A percentile compares a stretch with the other conserved stretches of the same genome.
These are phyloP conservation scores for Palythoa heliodiscus DNA, from an alignment of 92 coral and sea anemone species.

Conservation along the genomic window DNA sequence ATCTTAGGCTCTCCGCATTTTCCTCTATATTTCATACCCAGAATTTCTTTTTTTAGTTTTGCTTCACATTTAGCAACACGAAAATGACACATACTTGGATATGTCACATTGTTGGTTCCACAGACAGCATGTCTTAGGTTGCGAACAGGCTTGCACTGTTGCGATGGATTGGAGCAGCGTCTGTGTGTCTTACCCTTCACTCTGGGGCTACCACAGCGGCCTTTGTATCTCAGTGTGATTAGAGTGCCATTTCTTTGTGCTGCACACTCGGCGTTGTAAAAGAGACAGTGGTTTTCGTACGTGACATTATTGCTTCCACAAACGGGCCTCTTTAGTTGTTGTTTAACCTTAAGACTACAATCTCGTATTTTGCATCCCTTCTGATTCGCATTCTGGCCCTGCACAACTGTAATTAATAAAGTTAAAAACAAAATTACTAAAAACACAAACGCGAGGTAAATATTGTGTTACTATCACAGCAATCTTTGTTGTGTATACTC, in stretches of 20 bases:
- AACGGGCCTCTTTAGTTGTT: conserved; percentile 29
- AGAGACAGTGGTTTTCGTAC: conserved; percentile 65
- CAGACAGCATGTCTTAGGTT: conserved; percentile 72
- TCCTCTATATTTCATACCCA: conserved; percentile 66
- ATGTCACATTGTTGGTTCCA: conserved; percentile 81
- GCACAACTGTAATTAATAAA: conserved; percentile 3
- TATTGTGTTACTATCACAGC: too few species aligned
- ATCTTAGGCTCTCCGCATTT: conserved; percentile 79
- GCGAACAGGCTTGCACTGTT: conserved; percentile 55
- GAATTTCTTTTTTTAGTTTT: conserved; percentile 45
- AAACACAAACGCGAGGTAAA: background rate
- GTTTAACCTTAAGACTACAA: background rate
- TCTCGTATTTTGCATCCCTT: conserved; percentile 20
- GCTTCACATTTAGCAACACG: conserved; percentile 84
- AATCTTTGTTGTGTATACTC: too few species aligned
- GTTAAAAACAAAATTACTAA: background rate
- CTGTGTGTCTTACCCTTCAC: conserved; percentile 22
- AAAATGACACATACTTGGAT: conserved; percentile 77
- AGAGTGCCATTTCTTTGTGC: conserved; percentile 52
- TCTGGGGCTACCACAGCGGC: conserved; percentile 59
- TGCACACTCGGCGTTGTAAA: conserved; percentile 64
- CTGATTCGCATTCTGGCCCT: background rate
- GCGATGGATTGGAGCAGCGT: conserved; percentile 46
- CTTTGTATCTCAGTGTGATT: conserved; percentile 51
- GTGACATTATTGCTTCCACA: conserved; percentile 79